Conservation (phyloP, 2,797 vertebrate species). For the Trichosurus vulpecula region DNA sequence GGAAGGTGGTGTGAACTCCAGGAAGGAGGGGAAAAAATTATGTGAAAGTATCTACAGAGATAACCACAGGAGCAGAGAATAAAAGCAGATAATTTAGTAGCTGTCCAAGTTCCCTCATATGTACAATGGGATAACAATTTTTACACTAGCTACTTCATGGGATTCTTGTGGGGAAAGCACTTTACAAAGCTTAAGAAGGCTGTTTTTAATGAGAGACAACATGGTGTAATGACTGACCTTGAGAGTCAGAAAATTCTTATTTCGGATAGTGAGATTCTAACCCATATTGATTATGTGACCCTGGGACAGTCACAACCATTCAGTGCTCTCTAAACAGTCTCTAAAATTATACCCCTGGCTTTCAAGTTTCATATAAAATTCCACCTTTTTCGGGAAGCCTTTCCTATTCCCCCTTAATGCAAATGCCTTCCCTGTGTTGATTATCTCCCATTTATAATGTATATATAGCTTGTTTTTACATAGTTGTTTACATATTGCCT, state of each 20-base stretch:
- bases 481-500: background rate
- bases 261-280: background rate
- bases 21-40: constrained; percentile 59
- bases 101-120: background rate
- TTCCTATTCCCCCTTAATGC: background rate
- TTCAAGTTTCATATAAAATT: background rate
- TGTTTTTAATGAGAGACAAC: background rate
- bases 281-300: background rate
- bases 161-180: background rate
- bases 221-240: background rate
- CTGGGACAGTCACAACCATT: background rate
- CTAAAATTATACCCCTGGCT: background rate
- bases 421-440: background rate
- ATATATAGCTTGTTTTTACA: background rate
- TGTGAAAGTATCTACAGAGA: constrained; percentile 53
- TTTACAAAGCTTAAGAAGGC: background rate
- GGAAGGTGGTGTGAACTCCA: constrained; percentile 71
- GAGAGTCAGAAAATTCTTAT: background rate
- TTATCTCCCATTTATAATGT: background rate
- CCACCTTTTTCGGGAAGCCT: background rate
- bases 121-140: background rate
- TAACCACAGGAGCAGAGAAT: background rate
- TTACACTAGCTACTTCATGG: background rate
- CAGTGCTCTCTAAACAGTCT: background rate
- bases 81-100: background rate